Base-by-base conservation (phyloP, 2,113 vertebrate genomes). In the Neodon shergylaensis region DNA sequence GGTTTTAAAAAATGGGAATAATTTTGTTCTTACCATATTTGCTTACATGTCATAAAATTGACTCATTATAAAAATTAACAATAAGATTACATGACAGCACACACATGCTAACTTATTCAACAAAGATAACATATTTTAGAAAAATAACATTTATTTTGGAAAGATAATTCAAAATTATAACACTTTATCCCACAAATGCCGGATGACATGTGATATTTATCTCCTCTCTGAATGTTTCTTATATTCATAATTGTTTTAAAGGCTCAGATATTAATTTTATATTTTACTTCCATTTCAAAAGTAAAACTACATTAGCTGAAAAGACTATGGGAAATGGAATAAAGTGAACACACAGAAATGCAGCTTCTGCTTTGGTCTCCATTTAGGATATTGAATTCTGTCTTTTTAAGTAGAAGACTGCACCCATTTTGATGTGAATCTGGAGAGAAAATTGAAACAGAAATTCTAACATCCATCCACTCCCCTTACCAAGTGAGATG, bases 281-380 rank as follows among this genome's bases (percentile, higher is more conserved):
- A 28, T 65, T 94, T 97, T 95, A 26, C 33, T 85, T 90, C 6
- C 65, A 33, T 68, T 92, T 95, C 5, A 83, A 94, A 94, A 93
- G 44, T 44, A 63, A 83, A 95, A 74, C 28, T 47, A 4, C 7
- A 52, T 79, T 97, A 84, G 84, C 33, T 72, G 78, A 87, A 86
- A 94, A 49, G 7, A 88, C 63, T 47, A 63, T 74, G 44, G 79
- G 95, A 92, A 95, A 79, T 28, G 68, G 39, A 90, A 70, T 54
- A 92, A 94, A n/a, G 9, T 2, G 36, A 13, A 44, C 26, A 63
- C 28, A 73, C 13, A 87, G n/a, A 26, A 94, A 76, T 4, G 39
- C 2, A 77, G 10, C 24, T 7, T 90, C 16, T 58, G 66, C 49
- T 70, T 95, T 19, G 31, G 4, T 92, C 6, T 95, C 36, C 17